A percentile compares a stretch with the other conserved stretches of the same genome.
Conservation (phyloP, 2,888 invertebrate species). For the Emmelina monodactyla region DNA sequence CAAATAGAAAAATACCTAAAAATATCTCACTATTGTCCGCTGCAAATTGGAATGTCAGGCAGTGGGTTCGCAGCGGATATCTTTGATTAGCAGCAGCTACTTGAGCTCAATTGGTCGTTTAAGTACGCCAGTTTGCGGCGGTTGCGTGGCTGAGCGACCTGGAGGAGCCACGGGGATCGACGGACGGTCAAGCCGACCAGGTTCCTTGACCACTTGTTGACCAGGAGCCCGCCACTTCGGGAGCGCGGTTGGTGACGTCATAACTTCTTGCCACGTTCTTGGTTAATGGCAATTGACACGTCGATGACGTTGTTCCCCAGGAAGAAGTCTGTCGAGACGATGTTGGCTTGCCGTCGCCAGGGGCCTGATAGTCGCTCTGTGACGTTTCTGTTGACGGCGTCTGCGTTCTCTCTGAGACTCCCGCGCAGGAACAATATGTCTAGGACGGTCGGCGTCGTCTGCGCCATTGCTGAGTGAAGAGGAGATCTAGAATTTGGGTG, state of each 20-base stretch:
- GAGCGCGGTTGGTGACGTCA: conserved; percentile 36
- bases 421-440: conserved; percentile 69
- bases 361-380: conserved; percentile 71
- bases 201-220: conserved; percentile 20
- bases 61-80: conserved; percentile 26
- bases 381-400: conserved; percentile 73
- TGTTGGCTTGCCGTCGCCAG: conserved; percentile 74
- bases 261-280: conserved; percentile 44
- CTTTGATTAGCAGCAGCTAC: conserved; percentile 22
- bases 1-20: conserved; percentile 27
- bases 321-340: conserved; percentile 78
- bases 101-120: conserved; percentile 24
- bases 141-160: conserved; percentile 19
- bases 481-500: conserved; percentile 48
- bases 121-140: conserved; percentile 23
- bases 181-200: conserved; percentile 18
- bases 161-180: conserved; percentile 39
- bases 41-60: conserved; percentile 25
- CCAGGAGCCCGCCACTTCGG: conserved; percentile 36
- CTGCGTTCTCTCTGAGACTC: conserved; percentile 70
- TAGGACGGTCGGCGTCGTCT: conserved; percentile 72
- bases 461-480: conserved; percentile 75
- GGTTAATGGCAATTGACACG: conserved; percentile 64
- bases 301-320: conserved; percentile 76
- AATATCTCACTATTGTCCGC: conserved; percentile 39